phyloP scores from a whole-genome alignment of 2,888 invertebrate species.

The Cremastinae sp. region DNA sequence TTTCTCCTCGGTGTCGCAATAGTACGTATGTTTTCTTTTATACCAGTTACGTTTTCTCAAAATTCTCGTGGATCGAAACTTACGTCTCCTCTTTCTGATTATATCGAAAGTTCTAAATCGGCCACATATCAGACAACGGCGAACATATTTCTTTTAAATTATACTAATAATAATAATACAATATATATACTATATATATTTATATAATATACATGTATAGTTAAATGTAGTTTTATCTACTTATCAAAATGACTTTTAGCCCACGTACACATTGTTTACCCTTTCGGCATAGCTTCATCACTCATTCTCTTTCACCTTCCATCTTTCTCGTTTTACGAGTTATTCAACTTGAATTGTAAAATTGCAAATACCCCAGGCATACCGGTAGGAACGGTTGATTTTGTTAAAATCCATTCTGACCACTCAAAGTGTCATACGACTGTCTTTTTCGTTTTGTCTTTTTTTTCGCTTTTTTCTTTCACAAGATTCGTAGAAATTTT shows the following conservation, averaged over 20 bases:
- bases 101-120: slow-evolving; percentile 42
- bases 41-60: slow-evolving; percentile 23
- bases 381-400: slow-evolving; percentile 57
- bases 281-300: background rate
- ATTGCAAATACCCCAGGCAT: slow-evolving; percentile 61
- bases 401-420: slow-evolving; percentile 7
- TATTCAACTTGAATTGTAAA: slow-evolving; percentile 48
- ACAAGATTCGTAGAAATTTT: slow-evolving; percentile 45
- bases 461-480: slow-evolving; percentile 11
- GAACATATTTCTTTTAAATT: slow-evolving; percentile 32
- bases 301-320: background rate
- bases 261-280: slow-evolving; percentile 26
- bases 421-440: slow-evolving; percentile 9
- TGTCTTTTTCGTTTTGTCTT: background rate
- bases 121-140: slow-evolving; percentile 12
- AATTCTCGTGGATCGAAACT: slow-evolving; percentile 23
- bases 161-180: slow-evolving; percentile 29
- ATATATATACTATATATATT: slow-evolving; percentile 31
- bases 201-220: slow-evolving; percentile 42
- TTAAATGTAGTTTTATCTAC: slow-evolving; percentile 54
- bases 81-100: slow-evolving; percentile 1
- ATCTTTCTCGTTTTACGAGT: slow-evolving; percentile 36
- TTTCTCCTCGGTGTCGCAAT: slow-evolving; percentile 32
- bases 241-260: slow-evolving; percentile 60
- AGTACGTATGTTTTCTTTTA: slow-evolving; percentile 36